These are phyloP conservation scores for Aurelia sp. DNA, from an alignment of 30 jellyfish, hydroid and myxozoan species.

Conservation along the genomic window DNA sequence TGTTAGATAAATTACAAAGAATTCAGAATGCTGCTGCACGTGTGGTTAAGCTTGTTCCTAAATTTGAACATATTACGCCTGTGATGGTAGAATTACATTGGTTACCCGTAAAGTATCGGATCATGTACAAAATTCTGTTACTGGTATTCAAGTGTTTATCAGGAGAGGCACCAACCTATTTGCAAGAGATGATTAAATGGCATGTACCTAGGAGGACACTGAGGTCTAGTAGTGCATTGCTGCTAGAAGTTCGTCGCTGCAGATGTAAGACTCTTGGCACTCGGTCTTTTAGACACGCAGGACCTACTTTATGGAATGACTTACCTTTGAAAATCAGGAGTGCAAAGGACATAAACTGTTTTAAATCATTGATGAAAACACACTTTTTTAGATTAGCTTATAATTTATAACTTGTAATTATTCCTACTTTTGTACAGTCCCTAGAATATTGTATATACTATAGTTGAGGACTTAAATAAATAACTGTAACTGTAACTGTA, in stretches of 20 bases:
- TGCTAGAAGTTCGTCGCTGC: constrained; percentile 35
- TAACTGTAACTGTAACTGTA: constrained; percentile 23
- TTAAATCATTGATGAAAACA: constrained; percentile 31
- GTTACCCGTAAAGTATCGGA: constrained; percentile 30
- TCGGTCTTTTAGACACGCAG: constrained; percentile 28
- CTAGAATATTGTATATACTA: no score
- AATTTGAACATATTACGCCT: constrained; percentile 59
- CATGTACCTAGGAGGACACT: constrained; percentile 29
- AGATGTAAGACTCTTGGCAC: constrained; percentile 48
- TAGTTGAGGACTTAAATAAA: constrained; percentile 34
- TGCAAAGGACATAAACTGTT: constrained; percentile 25
- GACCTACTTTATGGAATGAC: constrained; percentile 52
- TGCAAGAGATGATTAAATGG: constrained; percentile 63
- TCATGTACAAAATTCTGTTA: constrained; percentile 32
- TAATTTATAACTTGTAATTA: not conserved
- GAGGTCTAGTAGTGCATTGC: constrained; percentile 29
- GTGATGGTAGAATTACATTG: constrained; percentile 31
- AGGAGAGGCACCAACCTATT: constrained; percentile 54
- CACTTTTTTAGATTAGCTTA: constrained; percentile 38
- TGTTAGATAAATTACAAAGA: constrained; percentile 47
- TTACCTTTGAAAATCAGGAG: constrained; percentile 20
- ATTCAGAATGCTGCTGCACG: constrained; percentile 70
- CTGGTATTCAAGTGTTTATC: constrained; percentile 34
- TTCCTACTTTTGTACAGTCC: no score
- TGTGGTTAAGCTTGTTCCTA: constrained; percentile 51